Conservation (phyloP, 2,888 invertebrate genomes). For the Caradrina clavipalpis region DNA sequence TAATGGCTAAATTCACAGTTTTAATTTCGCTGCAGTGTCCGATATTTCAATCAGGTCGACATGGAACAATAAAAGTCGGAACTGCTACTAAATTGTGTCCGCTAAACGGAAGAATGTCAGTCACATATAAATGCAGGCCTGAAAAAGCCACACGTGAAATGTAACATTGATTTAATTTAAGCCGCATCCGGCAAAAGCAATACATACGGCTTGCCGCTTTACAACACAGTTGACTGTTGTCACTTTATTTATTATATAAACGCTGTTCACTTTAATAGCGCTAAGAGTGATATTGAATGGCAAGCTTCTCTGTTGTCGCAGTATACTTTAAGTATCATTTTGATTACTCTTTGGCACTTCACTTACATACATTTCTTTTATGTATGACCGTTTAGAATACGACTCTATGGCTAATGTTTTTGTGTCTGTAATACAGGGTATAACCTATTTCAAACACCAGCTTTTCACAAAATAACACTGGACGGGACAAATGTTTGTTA, state of each 20-base stretch:
- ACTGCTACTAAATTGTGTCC: slow-evolving; percentile 37
- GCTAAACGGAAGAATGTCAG: slow-evolving; percentile 36
- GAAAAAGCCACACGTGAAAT: slow-evolving; percentile 41
- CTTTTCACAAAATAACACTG: no score
- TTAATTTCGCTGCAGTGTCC: slow-evolving; percentile 26
- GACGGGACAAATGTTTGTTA: no score
- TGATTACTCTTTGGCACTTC: background rate
- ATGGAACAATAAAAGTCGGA: slow-evolving; percentile 40
- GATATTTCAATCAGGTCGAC: slow-evolving; percentile 37
- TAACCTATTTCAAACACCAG: no score
- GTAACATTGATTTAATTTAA: slow-evolving; percentile 59
- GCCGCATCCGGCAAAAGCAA: slow-evolving; percentile 23
- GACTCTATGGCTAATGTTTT: no score
- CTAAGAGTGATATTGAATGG: slow-evolving; percentile 17
- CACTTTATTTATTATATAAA: slow-evolving; percentile 50
- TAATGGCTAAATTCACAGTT: slow-evolving; percentile 1
- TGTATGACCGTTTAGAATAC: background rate
- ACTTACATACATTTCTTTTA: background rate
- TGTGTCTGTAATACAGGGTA: no score
- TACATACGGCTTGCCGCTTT: slow-evolving; percentile 38
- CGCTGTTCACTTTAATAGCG: slow-evolving; percentile 20
- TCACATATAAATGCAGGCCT: slow-evolving; percentile 20
- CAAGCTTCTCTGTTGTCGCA: slow-evolving; percentile 9
- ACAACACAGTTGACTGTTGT: slow-evolving; percentile 26
- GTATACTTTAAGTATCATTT: slow-evolving; percentile 6